These are phyloP conservation scores for Ectemnius lituratus DNA, from an alignment of 2,888 invertebrate genomes.

Conservation along the genomic window DNA sequence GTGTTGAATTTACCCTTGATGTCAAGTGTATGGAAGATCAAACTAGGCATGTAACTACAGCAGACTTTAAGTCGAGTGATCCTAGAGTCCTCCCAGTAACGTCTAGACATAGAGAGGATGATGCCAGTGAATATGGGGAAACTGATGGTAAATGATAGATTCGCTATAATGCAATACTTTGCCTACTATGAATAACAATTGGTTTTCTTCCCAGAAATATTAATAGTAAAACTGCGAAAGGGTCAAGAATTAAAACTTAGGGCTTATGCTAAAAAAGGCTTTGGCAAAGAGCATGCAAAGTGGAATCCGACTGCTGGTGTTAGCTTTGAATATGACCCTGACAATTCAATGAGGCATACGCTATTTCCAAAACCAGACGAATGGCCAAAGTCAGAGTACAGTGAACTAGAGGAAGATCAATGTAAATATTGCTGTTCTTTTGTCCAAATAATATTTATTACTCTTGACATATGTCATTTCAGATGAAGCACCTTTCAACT, in stretches of 20 bases:
- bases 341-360: slow-evolving; percentile 97
- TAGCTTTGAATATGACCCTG: slow-evolving; percentile 99
- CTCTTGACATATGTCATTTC: slow-evolving; percentile 57
- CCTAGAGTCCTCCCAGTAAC: slow-evolving; percentile 95
- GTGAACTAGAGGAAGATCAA: slow-evolving; percentile 94
- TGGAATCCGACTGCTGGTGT: slow-evolving; percentile 99
- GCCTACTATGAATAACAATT: neutral
- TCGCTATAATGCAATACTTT: neutral
- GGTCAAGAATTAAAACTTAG: slow-evolving; percentile 96
- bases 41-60: slow-evolving; percentile 97
- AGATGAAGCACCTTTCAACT: slow-evolving; percentile 95
- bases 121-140: slow-evolving; percentile 95
- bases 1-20: slow-evolving; percentile 97
- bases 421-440: slow-evolving; percentile 79
- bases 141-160: slow-evolving; percentile 86
- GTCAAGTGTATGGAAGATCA: slow-evolving; percentile 97
- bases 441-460: slow-evolving; percentile 22
- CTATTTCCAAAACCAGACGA: slow-evolving; percentile 97
- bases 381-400: slow-evolving; percentile 99
- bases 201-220: slow-evolving; percentile 80
- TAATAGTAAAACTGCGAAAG: slow-evolving; percentile 86
- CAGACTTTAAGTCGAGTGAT: slow-evolving; percentile 95
- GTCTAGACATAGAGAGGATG: slow-evolving; percentile 93
- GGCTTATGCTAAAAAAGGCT: slow-evolving; percentile 97
- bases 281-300: slow-evolving; percentile 99